Percentiles rank a stretch among this genome's conserved stretches.
Evolutionary conservation across 1,140 invertebrate species (phyloP).

Genomic region (Sitodiplosis mosellana): DNA sequence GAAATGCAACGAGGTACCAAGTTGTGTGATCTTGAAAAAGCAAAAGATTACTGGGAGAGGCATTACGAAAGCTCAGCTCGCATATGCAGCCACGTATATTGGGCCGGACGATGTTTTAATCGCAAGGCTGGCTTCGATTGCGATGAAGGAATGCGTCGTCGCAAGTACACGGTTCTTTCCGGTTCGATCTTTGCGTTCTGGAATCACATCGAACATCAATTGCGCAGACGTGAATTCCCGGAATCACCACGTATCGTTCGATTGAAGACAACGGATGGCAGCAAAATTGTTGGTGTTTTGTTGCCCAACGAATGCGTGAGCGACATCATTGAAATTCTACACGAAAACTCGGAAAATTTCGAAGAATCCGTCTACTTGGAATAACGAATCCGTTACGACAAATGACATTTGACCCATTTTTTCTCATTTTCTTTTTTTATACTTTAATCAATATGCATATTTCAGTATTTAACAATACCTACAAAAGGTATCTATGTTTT

Average conservation of each 20-base stretch:
- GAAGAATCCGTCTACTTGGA: too few species aligned
- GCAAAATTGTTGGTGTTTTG: conserved; percentile 80
- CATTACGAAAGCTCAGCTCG: conserved; percentile 72
- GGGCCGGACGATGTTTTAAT: conserved; percentile 79
- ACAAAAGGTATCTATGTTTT: too few species aligned
- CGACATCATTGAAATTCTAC: conserved; percentile 52
- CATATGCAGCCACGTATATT: conserved; percentile 82
- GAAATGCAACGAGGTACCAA: conserved; percentile 90
- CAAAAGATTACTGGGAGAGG: conserved; percentile 73
- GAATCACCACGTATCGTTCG: background rate
- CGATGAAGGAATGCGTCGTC: conserved; percentile 58
- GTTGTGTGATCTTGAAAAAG: conserved; percentile 55
- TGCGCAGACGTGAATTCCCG: conserved; percentile 2
- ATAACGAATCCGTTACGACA: too few species aligned
- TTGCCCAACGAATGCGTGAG: conserved; percentile 80
- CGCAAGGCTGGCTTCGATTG: conserved; percentile 60
- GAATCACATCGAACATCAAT: conserved; percentile 69
- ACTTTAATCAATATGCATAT: too few species aligned
- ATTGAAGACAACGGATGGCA: conserved; percentile 56
- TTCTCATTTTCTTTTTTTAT: too few species aligned
- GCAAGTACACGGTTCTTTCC: conserved; percentile 83
- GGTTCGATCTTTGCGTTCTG: conserved; percentile 92
- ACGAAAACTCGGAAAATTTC: conserved; percentile 68
- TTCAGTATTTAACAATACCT: too few species aligned
- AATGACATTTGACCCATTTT: too few species aligned